Evolutionary conservation across 2,797 vertebrate genomes (phyloP), one percentile per base, ranked within the genome.

Genomic region (Rhinogobio ventralis): DNA sequence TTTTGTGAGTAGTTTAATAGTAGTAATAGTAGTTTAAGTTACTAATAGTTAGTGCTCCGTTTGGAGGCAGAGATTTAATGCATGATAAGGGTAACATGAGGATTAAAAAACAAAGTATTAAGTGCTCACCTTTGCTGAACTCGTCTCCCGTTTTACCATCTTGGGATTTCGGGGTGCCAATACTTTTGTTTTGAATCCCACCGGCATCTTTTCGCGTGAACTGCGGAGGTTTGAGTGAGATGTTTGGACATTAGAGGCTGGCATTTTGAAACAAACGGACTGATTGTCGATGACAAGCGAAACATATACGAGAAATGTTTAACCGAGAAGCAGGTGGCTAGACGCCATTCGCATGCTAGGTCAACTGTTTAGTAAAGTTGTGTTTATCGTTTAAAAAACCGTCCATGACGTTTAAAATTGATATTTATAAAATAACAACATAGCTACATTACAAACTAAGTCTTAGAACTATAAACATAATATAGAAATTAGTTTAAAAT

Each of bases 101-200:
- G 8, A 23, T 17, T 36, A 19, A 42, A 57, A 74, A 33, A 23
- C 0, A 36, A 28, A 15, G 49, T 14, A 39, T 23, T 15, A 9
- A 53, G 39, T 66, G 45, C 91, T 93, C 86, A 96, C 94, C 92
- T 85, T 88, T 77, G 33, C 79, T 19, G 72, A 49, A 42, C 81
- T 88, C 19, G 90, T 68, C n/a, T 93, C 91, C 86, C 93, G 92
- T 15, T 88, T 85, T 17, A 92, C 89, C 53, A 95, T 60, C 86
- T 92, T 96, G 0, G 85, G 89, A 39, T 85, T 89, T 78, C 23
- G 62, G 7, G 91, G 90, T 36, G 89, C 84, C 83, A 88, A 81
- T 60, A 86, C 89, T 84, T 94, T 93, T 74, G 89, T 94, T 84
- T 91, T 94, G 36, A 91, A 79, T 51, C 88, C 89, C 79, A 90